These are phyloP conservation scores for Dryomyza anilis DNA, from an alignment of 2,888 invertebrate genomes.

Conservation along the genomic window DNA sequence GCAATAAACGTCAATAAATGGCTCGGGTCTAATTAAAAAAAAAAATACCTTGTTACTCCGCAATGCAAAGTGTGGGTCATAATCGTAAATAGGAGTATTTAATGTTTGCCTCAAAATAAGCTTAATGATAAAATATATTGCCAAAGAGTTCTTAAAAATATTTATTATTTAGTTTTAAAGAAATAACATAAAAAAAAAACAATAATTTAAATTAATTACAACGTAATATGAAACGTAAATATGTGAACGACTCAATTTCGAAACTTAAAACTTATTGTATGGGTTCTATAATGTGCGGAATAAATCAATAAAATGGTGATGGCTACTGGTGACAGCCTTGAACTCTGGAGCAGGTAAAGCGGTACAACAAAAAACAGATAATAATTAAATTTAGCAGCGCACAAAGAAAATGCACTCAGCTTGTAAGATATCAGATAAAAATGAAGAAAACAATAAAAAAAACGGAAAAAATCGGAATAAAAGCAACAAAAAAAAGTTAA, in stretches of 20 bases:
- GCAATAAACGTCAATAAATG: conserved; percentile 19
- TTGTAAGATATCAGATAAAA: conserved; percentile 3
- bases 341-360: neutral
- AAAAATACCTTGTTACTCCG: conserved; percentile 18
- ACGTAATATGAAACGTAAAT: no score
- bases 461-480: neutral
- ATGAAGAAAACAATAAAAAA: neutral
- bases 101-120: no score
- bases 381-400: conserved; percentile 22
- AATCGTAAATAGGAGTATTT: conserved; percentile 24
- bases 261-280: no score
- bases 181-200: no score
- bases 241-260: no score
- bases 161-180: no score
- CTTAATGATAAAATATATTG: conserved; percentile 4
- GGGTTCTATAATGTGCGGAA: no score
- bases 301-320: no score
- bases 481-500: neutral
- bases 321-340: neutral
- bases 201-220: no score
- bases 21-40: conserved; percentile 13
- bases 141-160: neutral
- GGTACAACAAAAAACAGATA: conserved; percentile 1
- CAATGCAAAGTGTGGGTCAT: conserved; percentile 19
- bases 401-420: conserved; percentile 16